A percentile compares a stretch with the other conserved stretches of the same genome.
Conservation (phyloP, 53 echinoderm and acorn worm species). For the Paelopatides confundens region DNA sequence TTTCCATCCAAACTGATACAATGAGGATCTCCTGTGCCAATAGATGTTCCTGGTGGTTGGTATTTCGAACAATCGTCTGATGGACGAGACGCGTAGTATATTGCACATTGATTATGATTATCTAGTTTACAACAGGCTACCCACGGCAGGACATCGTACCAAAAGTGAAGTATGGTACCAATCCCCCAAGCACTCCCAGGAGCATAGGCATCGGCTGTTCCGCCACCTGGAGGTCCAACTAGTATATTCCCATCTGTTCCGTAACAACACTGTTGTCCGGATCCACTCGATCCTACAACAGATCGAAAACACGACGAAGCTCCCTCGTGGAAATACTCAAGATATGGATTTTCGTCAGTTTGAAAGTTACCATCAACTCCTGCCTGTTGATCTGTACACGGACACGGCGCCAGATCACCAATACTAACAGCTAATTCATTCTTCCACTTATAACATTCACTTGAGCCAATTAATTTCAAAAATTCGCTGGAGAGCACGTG, state of each 20-base stretch:
- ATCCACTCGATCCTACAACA: background rate
- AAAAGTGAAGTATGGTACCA: slow-evolving; percentile 29
- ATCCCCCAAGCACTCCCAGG: slow-evolving; percentile 8
- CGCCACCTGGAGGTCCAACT: slow-evolving; percentile 62
- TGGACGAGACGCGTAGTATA: slow-evolving; percentile 54
- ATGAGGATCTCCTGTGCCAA: too few relatives aligned
- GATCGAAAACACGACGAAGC: slow-evolving; percentile 46
- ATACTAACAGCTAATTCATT: background rate
- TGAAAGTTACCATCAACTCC: slow-evolving; percentile 39
- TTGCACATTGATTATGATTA: slow-evolving; percentile 30
- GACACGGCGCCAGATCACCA: slow-evolving; percentile 32
- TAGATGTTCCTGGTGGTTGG: slow-evolving; percentile 52
- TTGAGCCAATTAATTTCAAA: background rate
- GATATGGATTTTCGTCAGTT: background rate
- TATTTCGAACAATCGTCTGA: slow-evolving; percentile 66
- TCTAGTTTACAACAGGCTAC: slow-evolving; percentile 42
- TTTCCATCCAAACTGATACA: too few relatives aligned
- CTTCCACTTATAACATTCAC: background rate
- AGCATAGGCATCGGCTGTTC: slow-evolving; percentile 61
- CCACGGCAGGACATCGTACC: slow-evolving; percentile 64
- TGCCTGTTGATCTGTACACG: slow-evolving; percentile 53
- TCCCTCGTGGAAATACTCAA: slow-evolving; percentile 51
- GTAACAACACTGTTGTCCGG: slow-evolving; percentile 76
- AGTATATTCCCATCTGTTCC: slow-evolving; percentile 52
- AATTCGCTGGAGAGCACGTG: background rate